Base-by-base conservation (phyloP, 2,113 vertebrate genomes). In the Saimiri boliviensis region DNA sequence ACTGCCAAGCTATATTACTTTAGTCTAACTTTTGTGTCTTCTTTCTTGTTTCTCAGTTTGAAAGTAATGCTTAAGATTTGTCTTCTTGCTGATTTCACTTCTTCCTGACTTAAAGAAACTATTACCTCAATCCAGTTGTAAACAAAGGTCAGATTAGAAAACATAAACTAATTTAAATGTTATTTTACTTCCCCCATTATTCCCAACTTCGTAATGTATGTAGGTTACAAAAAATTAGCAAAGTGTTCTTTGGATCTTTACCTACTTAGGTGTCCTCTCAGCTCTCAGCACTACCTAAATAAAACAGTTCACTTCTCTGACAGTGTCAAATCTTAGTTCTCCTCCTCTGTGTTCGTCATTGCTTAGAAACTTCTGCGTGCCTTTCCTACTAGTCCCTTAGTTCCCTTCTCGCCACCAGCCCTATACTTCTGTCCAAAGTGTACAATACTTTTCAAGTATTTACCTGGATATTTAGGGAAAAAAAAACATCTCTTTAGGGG, bases 21-120 rank as follows among this genome's bases (percentile, higher is more conserved):
- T 93, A 85, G 32, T 73, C 42, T 91, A 85, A 77, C 49, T 3
- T 90, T 87, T 83, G 1, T 68, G 49, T 87, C 81, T 76, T 93
- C 66, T 70, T 77, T 84, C 89, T 92, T 96, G n/a, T 86, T 97
- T 91, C 66, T 96, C 71, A 97, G n/a, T 94, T 89, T 96, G 83
- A 93, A 96, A 93, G 82, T 71, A 77, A 86, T 91, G 37, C 79
- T 89, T 77, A 96, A 92, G 66, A 73, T 74, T 73, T 94, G n/a
- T 86, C 90, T 94, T 83, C 86, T 91, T 86, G 56, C 54, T 91
- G 45, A 68, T 68, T 88, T 86, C 54, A 77, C 56, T 93, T 91
- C 77, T 93, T 91, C 66, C 52, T 96, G 71, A 86, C 86, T 81
- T 93, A 89, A 91, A 95, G 90, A 93, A 95, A 86, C 81, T 86